A percentile compares a stretch with the other conserved stretches of the same genome.
Conservation (phyloP, 2,113 vertebrate species). For the Oceanites oceanicus region DNA sequence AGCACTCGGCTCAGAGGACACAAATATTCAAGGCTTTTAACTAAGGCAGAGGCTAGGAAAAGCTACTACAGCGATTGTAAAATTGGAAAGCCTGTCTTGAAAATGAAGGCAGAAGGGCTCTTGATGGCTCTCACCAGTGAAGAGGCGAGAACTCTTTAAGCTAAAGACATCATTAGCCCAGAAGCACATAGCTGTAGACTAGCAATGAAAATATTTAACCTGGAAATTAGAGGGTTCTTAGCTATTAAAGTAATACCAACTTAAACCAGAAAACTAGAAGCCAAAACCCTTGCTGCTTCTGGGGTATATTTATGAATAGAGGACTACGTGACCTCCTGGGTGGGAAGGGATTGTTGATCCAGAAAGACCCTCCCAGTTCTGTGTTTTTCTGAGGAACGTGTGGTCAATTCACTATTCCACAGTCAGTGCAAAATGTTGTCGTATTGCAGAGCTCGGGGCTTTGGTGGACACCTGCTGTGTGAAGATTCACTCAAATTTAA, state of each 20-base stretch:
- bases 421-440: neutral
- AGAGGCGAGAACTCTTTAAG: neutral
- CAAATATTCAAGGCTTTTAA: neutral
- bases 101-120: neutral
- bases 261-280: neutral
- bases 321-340: accelerated
- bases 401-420: neutral
- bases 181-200: neutral
- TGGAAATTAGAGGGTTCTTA: neutral
- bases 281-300: neutral
- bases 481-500: neutral
- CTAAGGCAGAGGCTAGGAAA: neutral
- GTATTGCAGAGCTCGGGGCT: neutral
- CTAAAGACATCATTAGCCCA: neutral
- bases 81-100: neutral
- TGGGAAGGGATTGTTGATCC: neutral
- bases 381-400: neutral
- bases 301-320: neutral
- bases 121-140: neutral
- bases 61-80: accelerated
- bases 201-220: constrained; percentile 6
- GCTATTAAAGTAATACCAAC: neutral
- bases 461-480: neutral
- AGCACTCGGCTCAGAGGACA: neutral
- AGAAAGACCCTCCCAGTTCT: neutral